phyloP scores from a whole-genome alignment of 2,113 vertebrate genomes.

The Cynocephalus volans region DNA sequence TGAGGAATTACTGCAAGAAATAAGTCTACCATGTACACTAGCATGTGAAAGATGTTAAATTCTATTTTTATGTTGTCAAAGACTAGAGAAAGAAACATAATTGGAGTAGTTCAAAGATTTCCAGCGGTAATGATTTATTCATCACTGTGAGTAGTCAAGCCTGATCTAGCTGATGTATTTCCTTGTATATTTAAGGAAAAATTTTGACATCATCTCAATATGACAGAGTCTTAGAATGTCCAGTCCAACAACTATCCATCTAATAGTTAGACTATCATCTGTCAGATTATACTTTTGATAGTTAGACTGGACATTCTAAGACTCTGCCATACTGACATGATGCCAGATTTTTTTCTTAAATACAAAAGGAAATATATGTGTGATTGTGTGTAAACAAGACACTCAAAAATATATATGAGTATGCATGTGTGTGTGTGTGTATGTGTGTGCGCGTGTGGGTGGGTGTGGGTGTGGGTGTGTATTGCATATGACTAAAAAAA shows the following conservation, averaged over 20 bases:
- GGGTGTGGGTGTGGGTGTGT: no score
- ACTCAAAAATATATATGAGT: background rate
- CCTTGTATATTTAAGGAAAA: no score
- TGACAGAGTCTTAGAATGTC: no score
- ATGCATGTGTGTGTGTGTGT: no score
- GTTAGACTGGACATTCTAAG: background rate
- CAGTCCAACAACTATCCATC: no score
- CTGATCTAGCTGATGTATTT: no score
- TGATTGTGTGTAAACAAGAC: background rate
- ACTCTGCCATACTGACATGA: background rate
- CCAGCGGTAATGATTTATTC: background rate
- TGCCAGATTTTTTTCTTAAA: background rate
- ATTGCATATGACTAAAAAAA: background rate
- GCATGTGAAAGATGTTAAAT: background rate
- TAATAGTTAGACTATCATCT: no score
- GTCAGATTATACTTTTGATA: background rate
- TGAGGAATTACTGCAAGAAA: constrained; percentile 1
- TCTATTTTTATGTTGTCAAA: background rate
- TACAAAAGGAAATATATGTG: background rate
- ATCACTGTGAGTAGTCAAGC: background rate
- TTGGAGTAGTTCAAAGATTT: background rate
- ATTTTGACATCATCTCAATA: no score
- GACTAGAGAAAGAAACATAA: background rate
- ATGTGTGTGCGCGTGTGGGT: no score
- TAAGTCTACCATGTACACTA: background rate